Evolutionary conservation across 2,113 vertebrate genomes (phyloP), one percentile per base, ranked within the genome.

Genomic region (Zosterops pallidus): DNA sequence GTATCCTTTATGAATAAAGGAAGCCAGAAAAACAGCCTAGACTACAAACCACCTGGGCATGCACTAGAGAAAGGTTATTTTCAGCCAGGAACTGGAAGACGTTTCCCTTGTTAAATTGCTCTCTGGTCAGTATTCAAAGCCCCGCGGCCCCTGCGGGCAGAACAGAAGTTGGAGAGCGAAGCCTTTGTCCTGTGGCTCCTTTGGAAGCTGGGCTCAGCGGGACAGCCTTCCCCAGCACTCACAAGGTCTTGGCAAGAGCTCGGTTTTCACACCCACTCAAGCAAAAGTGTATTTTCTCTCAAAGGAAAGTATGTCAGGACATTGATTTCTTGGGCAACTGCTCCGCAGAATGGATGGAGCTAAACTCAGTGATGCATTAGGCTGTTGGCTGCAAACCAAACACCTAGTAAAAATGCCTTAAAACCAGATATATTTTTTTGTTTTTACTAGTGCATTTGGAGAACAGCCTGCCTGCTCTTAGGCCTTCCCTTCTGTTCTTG

Each of bases 251-350:
- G 88, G 94, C 63, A 5, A 69, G 79, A 76, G 86, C 86, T 35
- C 4, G 0, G 24, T 63, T 74, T 94, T 96, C 95, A 92, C 85
- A 88, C 94, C 88, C 95, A 88, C 95, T 77, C 83, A 88, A 82
- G 88, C 78, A 90, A 77, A 92, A 95, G 71, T 62, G 82, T 50
- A 55, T 90, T 93, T 93, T 90, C 83, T 55, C 85, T 88, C 75
- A 39, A 56, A 88, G 75, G 71, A 53, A 96, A 97, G 75, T 83
- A 60, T 86, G 90, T 96, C 94, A 96, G 68, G 85, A 31, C 95
- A 92, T 88, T 69, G 90, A 95, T 95, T 94, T 80, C 94, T 90
- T 88, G 90, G 71, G 79, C 55, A 83, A 88, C 88, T 53, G 82
- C 92, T 62, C 75, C 11, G 6, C 82, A 77, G 85, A 94, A 72